Evolutionary conservation across 2,797 vertebrate genomes (phyloP), one percentile per base, ranked within the genome.

Genomic region (Halcyon smyrnensis): DNA sequence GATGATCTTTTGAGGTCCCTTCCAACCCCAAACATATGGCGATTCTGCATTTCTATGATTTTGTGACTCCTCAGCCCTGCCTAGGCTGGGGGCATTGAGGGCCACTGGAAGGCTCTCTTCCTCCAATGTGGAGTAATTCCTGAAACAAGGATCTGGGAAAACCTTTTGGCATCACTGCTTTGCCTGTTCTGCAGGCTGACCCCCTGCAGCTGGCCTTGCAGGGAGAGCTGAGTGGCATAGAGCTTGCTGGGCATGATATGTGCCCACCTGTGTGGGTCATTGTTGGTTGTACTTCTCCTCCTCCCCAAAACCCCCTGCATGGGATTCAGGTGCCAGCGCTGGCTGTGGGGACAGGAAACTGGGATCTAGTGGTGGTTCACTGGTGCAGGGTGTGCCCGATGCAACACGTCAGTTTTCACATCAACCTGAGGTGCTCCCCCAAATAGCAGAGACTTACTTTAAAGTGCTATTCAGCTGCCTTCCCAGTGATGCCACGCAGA

Each of bases 241-340:
- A 36, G 16, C 51, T 78, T 69, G 45, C 36, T 50, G 17, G 30
- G 30, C 15, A 5, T 10, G 30, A 12, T 34, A 50, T 37, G 50
- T 19, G 16, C 43, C 16, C 43, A 11, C n/a, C 45, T 2, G 0
- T 15, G 37, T 39, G 32, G 41, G 57, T 45, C 24, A 6, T 15
- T 67, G 73, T 37, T 62, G 79, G n/a, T n/a, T 20, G 28, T 34
- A 28, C 56, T 12, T 51, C 34, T 85, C 27, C 36, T 74, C 46
- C 7, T 80, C 30, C n/a, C 18, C 0, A 0, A 39, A 34, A n/a
- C 19, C 8, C 24, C 17, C 39, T 64, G 45, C 27, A 25, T 1
- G 2, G 28, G 21, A 70, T 70, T 11, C 77, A 39, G 18, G 45
- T 50, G 46, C 36, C 0, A 0, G 18, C 48, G 8, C 16, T 2